phyloP scores from a whole-genome alignment of 35 echinoderm and acorn worm species.

The Nesometra sesokonis region DNA sequence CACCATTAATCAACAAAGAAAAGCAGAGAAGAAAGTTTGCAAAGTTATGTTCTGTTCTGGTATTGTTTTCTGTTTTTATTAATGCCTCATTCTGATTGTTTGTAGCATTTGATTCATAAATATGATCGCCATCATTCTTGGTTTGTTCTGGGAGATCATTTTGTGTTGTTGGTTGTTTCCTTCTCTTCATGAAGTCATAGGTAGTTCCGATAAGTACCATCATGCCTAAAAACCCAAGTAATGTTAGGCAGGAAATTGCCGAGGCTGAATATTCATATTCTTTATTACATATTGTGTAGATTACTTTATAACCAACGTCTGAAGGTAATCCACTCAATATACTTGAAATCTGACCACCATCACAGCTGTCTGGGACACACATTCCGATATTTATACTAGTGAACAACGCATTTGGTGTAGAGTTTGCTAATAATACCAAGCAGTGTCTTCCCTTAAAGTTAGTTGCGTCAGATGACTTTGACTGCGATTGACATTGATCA shows the following conservation, averaged over 20 bases:
- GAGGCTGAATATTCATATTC: background rate
- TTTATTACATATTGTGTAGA: background rate
- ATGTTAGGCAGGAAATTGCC: background rate
- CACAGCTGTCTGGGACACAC: background rate
- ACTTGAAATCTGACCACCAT: background rate
- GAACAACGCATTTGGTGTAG: background rate
- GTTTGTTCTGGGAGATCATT: too few species aligned
- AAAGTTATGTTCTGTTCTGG: background rate
- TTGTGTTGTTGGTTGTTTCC: background rate
- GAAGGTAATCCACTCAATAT: background rate
- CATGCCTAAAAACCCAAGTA: background rate
- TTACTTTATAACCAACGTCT: background rate
- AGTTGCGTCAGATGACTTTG: background rate
- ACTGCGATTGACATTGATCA: background rate
- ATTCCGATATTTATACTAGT: background rate
- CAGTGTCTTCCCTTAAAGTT: background rate
- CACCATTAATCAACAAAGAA: conserved; percentile 44
- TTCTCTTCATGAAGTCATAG: background rate
- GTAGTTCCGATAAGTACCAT: background rate
- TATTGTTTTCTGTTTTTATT: background rate
- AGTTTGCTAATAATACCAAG: background rate
- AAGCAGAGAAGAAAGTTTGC: conserved; percentile 24
- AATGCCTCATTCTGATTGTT: background rate
- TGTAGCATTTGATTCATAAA: background rate
- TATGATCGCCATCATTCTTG: too few species aligned